A percentile compares a stretch with the other conserved stretches of the same genome.
Evolutionary conservation across 2,797 vertebrate species (phyloP).

Genomic region (Phoebastria nigripes): DNA sequence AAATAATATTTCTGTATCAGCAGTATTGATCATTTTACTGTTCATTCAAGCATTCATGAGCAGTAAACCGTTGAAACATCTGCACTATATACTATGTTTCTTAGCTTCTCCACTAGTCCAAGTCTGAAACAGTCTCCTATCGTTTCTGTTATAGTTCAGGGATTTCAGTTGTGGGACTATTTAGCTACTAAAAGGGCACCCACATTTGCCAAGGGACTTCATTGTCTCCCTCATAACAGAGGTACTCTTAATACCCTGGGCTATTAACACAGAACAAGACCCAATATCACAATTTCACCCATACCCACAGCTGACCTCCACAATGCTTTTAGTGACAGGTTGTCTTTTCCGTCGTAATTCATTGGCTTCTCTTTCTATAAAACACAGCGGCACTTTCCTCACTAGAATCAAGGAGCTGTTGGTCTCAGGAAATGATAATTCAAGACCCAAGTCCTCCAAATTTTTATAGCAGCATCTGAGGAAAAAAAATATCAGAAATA

Average conservation of each 20-base stretch:
- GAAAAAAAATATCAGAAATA: neutral
- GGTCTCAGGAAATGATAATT: constrained; percentile 81
- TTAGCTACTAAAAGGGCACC: neutral
- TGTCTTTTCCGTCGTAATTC: constrained; percentile 86
- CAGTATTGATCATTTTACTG: neutral
- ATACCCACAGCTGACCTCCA: constrained; percentile 79
- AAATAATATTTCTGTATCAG: neutral
- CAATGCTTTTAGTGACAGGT: constrained; percentile 83
- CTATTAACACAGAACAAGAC: neutral
- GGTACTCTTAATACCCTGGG: neutral
- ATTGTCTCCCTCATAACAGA: neutral
- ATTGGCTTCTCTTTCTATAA: constrained; percentile 90
- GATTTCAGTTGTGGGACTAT: neutral
- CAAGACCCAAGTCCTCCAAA: constrained; percentile 84
- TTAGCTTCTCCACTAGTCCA: neutral
- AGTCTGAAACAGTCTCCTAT: neutral
- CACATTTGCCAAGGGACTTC: neutral
- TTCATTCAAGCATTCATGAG: neutral
- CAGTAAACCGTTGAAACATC: neutral
- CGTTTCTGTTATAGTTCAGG: neutral
- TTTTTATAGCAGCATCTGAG: constrained; percentile 83
- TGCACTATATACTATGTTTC: neutral
- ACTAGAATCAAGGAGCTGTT: constrained; percentile 77
- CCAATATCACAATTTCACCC: neutral
- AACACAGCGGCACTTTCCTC: constrained; percentile 88